phyloP scores from a whole-genome alignment of 2,113 vertebrate species.

The Eublepharis macularius region DNA sequence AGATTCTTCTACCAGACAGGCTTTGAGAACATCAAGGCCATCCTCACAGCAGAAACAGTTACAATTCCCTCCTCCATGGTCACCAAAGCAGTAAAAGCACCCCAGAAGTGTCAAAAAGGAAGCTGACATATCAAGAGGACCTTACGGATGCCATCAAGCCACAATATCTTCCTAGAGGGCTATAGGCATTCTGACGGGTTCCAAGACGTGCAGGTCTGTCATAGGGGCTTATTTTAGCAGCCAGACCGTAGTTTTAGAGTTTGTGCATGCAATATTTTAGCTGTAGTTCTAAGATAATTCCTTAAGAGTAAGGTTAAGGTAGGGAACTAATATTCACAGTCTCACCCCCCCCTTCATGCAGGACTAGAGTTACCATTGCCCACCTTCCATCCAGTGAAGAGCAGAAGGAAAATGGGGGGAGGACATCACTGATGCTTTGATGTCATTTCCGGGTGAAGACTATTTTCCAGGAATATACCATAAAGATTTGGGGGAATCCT shows the following conservation, averaged over 20 bases:
- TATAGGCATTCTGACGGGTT: not conserved
- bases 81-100: not conserved
- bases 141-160: too few relatives aligned
- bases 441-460: too few relatives aligned
- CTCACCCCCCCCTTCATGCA: too few relatives aligned
- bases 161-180: not conserved
- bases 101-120: not conserved
- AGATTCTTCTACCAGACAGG: not conserved
- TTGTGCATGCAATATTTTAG: not conserved
- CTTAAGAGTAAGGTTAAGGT: not conserved
- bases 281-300: not conserved
- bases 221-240: not conserved
- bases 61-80: slow-evolving; percentile 21
- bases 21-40: not conserved
- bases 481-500: too few relatives aligned
- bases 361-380: too few relatives aligned
- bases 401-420: too few relatives aligned
- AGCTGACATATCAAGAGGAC: too few relatives aligned
- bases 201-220: not conserved
- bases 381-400: too few relatives aligned
- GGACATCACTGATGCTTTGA: too few relatives aligned
- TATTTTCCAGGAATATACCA: too few relatives aligned
- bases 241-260: not conserved
- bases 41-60: not conserved
- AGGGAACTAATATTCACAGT: not conserved